Conservation (phyloP, 2,797 vertebrate genomes). For the Gymnoscopelus braueri region DNA sequence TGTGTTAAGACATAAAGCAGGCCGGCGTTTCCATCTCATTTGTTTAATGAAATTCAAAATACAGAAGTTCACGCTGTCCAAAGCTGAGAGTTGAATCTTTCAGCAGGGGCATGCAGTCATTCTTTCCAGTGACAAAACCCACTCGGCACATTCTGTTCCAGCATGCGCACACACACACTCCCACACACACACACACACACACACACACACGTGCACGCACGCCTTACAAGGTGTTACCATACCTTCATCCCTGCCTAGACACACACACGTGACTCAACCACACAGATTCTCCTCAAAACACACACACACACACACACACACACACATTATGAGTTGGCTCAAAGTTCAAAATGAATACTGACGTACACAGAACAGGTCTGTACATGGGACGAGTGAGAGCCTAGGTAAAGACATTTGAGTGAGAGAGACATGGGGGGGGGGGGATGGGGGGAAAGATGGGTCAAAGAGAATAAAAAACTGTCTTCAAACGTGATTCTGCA, state of each 20-base stretch:
- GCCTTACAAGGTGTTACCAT: not conserved
- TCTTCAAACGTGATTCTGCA: conserved; percentile 71
- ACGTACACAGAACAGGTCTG: conserved; percentile 61
- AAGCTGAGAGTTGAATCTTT: not conserved
- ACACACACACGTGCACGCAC: conserved; percentile 6
- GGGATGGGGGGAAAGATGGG: conserved; percentile 50
- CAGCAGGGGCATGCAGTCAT: not conserved
- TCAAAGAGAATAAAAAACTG: conserved; percentile 63
- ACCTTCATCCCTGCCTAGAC: not conserved
- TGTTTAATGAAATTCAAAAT: conserved; percentile 7
- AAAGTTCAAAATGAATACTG: conserved; percentile 71
- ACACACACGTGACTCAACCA: too few relatives aligned
- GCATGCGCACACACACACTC: conserved; percentile 27
- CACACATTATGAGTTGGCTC: conserved; percentile 55
- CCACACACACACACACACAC: conserved; percentile 18
- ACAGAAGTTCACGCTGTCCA: conserved; percentile 1
- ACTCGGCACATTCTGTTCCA: conserved; percentile 23
- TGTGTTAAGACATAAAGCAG: conserved; percentile 8
- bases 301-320: not conserved
- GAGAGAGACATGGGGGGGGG: conserved; percentile 44
- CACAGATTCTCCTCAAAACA: too few relatives aligned
- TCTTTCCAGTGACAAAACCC: conserved; percentile 17
- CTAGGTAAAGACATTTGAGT: conserved; percentile 15
- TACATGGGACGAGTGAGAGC: conserved; percentile 50
- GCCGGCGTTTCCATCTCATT: not conserved